These are phyloP conservation scores for Tapirus indicus DNA, from an alignment of 2,797 vertebrate species.

Conservation along the genomic window DNA sequence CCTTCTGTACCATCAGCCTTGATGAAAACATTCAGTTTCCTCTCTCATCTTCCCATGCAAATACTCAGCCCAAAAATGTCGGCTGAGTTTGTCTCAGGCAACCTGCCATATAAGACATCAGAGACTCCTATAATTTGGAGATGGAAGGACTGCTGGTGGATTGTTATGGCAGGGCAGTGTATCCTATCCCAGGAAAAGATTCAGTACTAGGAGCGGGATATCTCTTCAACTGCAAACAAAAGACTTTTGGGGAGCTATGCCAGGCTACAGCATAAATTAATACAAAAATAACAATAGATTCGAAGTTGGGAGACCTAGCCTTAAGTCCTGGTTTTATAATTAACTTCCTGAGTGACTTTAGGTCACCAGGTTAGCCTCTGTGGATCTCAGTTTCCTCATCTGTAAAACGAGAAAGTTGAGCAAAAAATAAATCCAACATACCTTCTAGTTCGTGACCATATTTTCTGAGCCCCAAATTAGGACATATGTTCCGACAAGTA, in stretches of 20 bases:
- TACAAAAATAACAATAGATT: background rate
- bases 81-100: background rate
- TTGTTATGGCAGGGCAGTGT: background rate
- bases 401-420: conserved; percentile 28
- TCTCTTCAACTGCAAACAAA: background rate
- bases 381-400: conserved; percentile 59
- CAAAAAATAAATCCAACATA: conserved; percentile 48
- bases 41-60: background rate
- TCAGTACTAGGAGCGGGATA: background rate
- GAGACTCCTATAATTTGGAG: background rate
- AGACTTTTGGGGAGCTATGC: background rate
- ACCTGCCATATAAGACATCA: background rate
- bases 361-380: background rate
- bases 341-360: background rate
- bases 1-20: background rate
- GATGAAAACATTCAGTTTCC: background rate
- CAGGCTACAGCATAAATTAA: background rate
- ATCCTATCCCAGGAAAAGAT: background rate
- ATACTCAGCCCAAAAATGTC: background rate
- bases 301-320: conserved; percentile 1
- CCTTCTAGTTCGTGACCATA: conserved; percentile 46
- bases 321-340: background rate
- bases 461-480: conserved; percentile 60
- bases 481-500: conserved; percentile 67
- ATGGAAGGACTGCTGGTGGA: background rate